Conservation (phyloP, 2,797 vertebrate species). For the Zalophus californianus region DNA sequence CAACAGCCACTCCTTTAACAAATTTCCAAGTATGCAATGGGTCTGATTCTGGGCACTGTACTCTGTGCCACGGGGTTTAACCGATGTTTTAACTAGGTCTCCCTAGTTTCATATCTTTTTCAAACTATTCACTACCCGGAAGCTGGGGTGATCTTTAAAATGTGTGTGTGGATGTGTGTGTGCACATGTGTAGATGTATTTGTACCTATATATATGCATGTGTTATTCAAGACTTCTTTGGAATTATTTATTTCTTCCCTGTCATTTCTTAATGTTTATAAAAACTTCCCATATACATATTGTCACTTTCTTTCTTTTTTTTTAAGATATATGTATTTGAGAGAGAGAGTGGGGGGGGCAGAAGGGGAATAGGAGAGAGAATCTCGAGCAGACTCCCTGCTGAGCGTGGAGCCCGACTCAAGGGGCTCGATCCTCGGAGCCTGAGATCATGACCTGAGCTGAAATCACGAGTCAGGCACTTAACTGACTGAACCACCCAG, state of each 20-base stretch:
- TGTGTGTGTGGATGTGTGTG: neutral
- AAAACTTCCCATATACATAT: neutral
- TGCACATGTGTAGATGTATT: neutral
- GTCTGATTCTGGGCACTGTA: neutral
- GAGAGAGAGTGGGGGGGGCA: neutral
- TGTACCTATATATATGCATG: neutral
- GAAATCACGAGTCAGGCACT: neutral
- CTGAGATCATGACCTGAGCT: neutral
- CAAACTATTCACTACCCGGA: neutral
- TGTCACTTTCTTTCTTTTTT: neutral
- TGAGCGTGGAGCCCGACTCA: neutral
- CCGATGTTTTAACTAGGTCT: neutral
- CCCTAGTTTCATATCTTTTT: neutral
- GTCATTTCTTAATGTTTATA: neutral
- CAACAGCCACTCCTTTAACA: neutral
- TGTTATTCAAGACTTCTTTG: neutral
- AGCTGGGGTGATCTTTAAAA: neutral
- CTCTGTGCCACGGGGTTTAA: neutral
- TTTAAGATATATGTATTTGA: neutral
- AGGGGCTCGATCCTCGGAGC: neutral
- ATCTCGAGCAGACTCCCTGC: neutral
- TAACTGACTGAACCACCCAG: neutral
- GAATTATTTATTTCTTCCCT: neutral
- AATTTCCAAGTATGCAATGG: neutral
- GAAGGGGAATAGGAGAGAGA: neutral